Evolutionary conservation across 2,113 vertebrate species (phyloP), one percentile per base, ranked within the genome.

Genomic region (Taxidea taxus): DNA sequence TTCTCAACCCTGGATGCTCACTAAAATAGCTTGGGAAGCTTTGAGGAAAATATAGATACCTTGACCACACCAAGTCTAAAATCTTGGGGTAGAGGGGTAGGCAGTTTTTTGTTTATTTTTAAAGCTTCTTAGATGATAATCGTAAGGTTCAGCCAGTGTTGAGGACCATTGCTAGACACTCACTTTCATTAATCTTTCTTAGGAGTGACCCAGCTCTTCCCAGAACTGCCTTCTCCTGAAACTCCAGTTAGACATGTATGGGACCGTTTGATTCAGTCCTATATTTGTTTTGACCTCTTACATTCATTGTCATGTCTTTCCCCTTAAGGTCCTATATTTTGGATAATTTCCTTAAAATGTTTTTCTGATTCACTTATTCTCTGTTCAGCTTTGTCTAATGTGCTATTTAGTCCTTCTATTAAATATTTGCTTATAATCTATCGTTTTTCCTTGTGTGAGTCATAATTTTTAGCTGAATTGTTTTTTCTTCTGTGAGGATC

Each of bases 301-400:
- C 1, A 54, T 87, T 95, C 56, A 42, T 42, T 87, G 47, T 58
- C 29, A 34, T 81, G 49, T 77, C 34, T 87, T 87, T 93, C 49
- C 90, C n/a, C 3, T 64, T 64, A 74, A 66, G 27, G 27, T 62
- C 39, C 12, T 64, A 1, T 78, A 42, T 74, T 92, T 94, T 80
- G 13, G 9, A 58, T 96, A 49, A 66, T 96, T 86, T 93, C 42
- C 70, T 75, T 82, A 66, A 91, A 85, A 44, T 96, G 7, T 0
- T 74, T 94, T 74, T 92, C 12, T 90, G 44, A 90, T 64, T 86
- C 25, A 87, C 9, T 89, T 34, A 51, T 64, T 42, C 37, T 70
- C 29, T 95, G 37, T 85, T 92, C 42, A 81, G 15, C 34, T 70
- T 97, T 94, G 47, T 94, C 68, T 78, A n/a, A 29, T 58, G 54